Conservation (phyloP, 2,113 vertebrate genomes). For the Loxodonta africana region DNA sequence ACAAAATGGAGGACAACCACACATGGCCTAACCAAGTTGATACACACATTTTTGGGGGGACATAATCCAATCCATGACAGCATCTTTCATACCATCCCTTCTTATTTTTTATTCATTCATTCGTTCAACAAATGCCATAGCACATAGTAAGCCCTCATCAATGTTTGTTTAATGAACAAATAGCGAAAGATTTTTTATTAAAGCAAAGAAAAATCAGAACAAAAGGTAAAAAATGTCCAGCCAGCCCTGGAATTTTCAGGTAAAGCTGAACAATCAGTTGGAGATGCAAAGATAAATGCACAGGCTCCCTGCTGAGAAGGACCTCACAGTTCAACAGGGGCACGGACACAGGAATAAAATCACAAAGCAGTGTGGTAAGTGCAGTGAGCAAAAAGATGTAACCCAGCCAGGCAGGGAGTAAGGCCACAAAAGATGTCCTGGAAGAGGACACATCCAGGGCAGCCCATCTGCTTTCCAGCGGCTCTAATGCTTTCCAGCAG, state of each 20-base stretch:
- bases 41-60: too few species aligned
- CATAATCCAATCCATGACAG: too few species aligned
- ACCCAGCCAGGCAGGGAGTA: not conserved
- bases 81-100: not conserved
- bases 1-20: too few species aligned
- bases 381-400: not conserved
- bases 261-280: not conserved
- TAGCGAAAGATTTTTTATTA: not conserved
- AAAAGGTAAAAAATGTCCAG: not conserved
- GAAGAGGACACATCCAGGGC: not conserved
- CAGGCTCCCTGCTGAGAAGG: not conserved
- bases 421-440: not conserved
- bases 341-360: slow-evolving; percentile 9
- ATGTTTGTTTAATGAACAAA: not conserved
- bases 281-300: not conserved
- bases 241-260: not conserved
- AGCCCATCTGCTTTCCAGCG: not conserved
- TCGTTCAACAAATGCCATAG: not conserved
- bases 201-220: slow-evolving; percentile 45
- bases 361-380: not conserved
- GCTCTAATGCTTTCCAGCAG: not conserved
- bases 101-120: not conserved
- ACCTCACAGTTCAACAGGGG: not conserved
- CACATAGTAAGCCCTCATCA: not conserved
- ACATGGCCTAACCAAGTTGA: too few species aligned